Evolutionary conservation across 1,140 invertebrate genomes (phyloP).

Genomic region (Chionoecetes opilio): DNA sequence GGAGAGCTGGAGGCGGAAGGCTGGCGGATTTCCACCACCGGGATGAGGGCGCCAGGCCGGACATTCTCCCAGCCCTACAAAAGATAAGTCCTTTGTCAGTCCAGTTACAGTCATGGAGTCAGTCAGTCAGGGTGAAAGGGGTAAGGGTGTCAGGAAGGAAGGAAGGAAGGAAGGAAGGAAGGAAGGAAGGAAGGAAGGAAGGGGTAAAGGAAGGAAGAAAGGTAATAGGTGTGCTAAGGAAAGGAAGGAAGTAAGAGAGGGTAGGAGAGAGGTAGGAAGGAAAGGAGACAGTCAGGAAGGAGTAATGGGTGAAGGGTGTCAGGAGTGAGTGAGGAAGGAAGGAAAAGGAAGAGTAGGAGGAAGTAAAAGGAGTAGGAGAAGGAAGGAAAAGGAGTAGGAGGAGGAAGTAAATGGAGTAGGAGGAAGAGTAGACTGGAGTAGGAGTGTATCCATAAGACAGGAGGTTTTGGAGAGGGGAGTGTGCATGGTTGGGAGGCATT

Average conservation of each 20-base stretch:
- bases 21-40: slow-evolving; percentile 74
- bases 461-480: no score
- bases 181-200: background rate
- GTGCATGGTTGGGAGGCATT: no score
- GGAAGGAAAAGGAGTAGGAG: no score
- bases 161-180: background rate
- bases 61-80: slow-evolving; percentile 76
- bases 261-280: no score
- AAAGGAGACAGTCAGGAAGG: no score
- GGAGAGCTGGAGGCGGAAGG: slow-evolving; percentile 60
- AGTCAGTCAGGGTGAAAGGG: background rate
- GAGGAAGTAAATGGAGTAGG: no score
- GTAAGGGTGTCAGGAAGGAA: background rate
- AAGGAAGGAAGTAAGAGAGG: background rate
- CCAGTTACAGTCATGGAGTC: slow-evolving; percentile 21
- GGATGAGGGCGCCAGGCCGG: slow-evolving; percentile 73
- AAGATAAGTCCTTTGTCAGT: slow-evolving; percentile 79
- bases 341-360: no score
- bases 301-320: no score
- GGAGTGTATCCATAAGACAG: no score
- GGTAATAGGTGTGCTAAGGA: background rate
- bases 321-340: no score
- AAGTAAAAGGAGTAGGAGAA: no score
- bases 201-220: background rate
- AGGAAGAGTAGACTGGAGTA: no score